phyloP scores from a whole-genome alignment of 2,113 vertebrate species.

The Syngnathus floridae region DNA sequence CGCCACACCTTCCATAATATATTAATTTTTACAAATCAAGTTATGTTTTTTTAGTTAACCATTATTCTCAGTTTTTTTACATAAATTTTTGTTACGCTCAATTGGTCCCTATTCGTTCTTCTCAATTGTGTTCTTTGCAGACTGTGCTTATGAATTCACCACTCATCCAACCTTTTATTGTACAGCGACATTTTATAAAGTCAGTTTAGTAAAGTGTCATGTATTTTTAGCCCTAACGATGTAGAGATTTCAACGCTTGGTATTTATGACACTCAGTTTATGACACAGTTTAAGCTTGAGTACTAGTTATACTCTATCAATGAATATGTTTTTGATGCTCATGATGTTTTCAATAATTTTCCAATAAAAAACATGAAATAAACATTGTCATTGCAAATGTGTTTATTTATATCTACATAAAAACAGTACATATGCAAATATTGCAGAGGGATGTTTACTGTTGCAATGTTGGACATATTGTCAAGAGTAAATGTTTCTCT shows the following conservation, averaged over 20 bases:
- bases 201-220: slow-evolving; percentile 63
- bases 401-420: not conserved
- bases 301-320: slow-evolving; percentile 68
- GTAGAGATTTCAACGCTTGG: slow-evolving; percentile 60
- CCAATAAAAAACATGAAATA: slow-evolving; percentile 57
- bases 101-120: slow-evolving; percentile 53
- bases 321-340: slow-evolving; percentile 65
- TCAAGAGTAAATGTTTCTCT: not conserved
- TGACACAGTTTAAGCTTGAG: slow-evolving; percentile 57
- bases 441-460: not conserved
- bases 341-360: slow-evolving; percentile 64
- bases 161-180: slow-evolving; percentile 64
- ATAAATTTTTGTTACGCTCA: slow-evolving; percentile 52
- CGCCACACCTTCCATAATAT: slow-evolving; percentile 34
- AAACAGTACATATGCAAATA: not conserved
- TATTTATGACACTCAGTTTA: slow-evolving; percentile 61
- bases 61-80: slow-evolving; percentile 41
- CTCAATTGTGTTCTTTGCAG: slow-evolving; percentile 58
- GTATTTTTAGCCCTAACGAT: slow-evolving; percentile 66
- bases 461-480: no score
- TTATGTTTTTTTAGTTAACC: slow-evolving; percentile 32
- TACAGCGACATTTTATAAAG: slow-evolving; percentile 67
- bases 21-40: slow-evolving; percentile 38
- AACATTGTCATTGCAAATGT: slow-evolving; percentile 16
- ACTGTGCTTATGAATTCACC: slow-evolving; percentile 63